Conservation (phyloP, 2,113 vertebrate species). For the Urocynchramus pylzowi region DNA sequence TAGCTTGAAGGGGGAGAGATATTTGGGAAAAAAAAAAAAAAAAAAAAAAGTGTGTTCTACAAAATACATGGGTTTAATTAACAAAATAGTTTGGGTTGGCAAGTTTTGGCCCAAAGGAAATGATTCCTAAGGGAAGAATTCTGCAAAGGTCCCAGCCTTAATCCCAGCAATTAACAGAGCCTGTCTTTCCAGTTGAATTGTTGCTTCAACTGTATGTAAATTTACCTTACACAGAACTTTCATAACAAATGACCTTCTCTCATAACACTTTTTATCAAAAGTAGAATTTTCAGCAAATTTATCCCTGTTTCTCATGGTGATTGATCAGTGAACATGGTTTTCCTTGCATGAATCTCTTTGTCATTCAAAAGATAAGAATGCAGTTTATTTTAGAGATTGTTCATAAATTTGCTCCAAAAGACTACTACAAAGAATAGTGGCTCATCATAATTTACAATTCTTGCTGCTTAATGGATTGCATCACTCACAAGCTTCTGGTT, state of each 20-base stretch:
- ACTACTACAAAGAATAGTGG: not conserved
- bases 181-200: not conserved
- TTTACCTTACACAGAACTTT: not conserved
- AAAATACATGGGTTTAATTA: not conserved
- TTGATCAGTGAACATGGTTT: not conserved
- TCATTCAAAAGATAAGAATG: not conserved
- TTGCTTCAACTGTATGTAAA: not conserved
- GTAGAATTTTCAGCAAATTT: not conserved
- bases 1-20: not conserved
- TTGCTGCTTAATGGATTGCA: conserved; percentile 1
- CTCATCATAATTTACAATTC: not conserved
- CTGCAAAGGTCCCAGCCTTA: not conserved
- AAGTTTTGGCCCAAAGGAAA: not conserved
- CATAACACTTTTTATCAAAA: not conserved
- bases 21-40: not conserved
- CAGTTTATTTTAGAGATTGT: not conserved
- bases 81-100: not conserved
- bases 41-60: fast-evolving
- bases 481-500: not conserved
- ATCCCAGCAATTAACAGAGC: not conserved
- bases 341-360: not conserved
- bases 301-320: not conserved
- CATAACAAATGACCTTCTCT: not conserved
- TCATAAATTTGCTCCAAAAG: not conserved
- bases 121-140: not conserved